Evolutionary conservation across 53 echinoderm and acorn worm genomes (phyloP).

Genomic region (Mesocentrotus franciscanus): DNA sequence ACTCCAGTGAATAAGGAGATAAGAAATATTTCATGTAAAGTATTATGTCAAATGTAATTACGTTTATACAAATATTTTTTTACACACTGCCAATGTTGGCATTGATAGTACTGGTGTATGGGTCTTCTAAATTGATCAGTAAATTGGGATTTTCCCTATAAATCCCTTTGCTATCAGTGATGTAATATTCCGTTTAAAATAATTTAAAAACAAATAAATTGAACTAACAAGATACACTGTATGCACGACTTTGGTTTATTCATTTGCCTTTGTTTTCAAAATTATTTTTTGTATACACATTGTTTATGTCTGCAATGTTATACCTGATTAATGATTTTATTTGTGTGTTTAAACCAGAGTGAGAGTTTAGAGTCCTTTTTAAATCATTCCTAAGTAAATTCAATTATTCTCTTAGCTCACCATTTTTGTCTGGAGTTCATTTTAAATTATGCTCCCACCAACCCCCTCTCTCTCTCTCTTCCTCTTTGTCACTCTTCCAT

Average conservation of each 20-base stretch:
- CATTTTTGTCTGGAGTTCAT: too few species aligned
- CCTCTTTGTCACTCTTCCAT: not conserved
- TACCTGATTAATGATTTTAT: too few species aligned
- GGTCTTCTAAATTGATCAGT: not conserved
- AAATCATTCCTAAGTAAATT: too few species aligned
- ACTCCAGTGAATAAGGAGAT: not conserved
- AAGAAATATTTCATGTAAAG: not conserved
- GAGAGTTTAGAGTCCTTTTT: too few species aligned
- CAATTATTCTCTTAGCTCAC: too few species aligned
- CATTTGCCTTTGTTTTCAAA: not conserved
- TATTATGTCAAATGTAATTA: not conserved
- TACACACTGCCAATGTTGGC: conserved; percentile 7
- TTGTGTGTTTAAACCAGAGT: too few species aligned
- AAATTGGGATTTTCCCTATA: not conserved
- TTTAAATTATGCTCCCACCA: too few species aligned
- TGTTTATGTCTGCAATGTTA: too few species aligned
- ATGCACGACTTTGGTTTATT: not conserved
- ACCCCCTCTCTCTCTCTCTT: not conserved
- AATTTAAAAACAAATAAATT: not conserved
- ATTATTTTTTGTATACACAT: too few species aligned
- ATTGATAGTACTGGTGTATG: not conserved
- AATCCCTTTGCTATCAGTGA: not conserved
- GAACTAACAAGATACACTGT: not conserved
- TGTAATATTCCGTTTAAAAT: not conserved
- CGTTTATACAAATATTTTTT: conserved; percentile 6